phyloP scores from a whole-genome alignment of 2,113 vertebrate species.

The Sclerurus mexicanus region DNA sequence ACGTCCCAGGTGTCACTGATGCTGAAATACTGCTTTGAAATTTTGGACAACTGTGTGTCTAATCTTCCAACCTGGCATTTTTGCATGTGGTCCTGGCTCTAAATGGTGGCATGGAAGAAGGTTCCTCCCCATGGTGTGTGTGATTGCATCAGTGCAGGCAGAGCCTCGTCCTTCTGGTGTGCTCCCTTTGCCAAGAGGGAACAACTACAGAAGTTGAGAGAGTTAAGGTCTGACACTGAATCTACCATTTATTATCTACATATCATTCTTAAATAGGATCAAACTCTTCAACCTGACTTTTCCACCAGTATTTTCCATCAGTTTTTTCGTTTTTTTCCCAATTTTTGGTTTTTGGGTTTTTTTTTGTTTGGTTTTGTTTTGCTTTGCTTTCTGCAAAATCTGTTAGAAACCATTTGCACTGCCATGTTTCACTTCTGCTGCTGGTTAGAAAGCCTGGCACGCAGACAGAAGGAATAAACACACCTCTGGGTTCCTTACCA shows the following conservation, averaged over 20 bases:
- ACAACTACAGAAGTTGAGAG: too few species aligned
- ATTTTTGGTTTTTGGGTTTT: background rate
- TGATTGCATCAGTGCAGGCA: background rate
- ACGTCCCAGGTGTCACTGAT: fast-evolving
- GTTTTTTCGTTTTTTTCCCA: background rate
- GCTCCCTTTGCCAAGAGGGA: background rate
- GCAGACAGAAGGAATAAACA: background rate
- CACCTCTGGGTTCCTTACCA: background rate
- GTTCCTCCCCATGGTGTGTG: fast-evolving
- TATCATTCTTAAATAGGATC: background rate
- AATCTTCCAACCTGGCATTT: background rate
- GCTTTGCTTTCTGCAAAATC: background rate
- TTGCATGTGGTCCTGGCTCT: background rate
- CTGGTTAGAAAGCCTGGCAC: background rate
- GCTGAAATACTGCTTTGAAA: background rate
- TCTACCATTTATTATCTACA: background rate
- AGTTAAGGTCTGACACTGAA: background rate
- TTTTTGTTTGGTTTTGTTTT: background rate
- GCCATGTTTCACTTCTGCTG: background rate
- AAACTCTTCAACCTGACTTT: too few species aligned
- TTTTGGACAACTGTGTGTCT: background rate
- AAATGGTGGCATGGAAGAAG: background rate
- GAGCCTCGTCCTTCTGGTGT: background rate
- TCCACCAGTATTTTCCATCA: background rate
- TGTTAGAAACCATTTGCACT: background rate